These are phyloP conservation scores for Lophius americanus DNA, from an alignment of 2,797 vertebrate species.

Conservation along the genomic window DNA sequence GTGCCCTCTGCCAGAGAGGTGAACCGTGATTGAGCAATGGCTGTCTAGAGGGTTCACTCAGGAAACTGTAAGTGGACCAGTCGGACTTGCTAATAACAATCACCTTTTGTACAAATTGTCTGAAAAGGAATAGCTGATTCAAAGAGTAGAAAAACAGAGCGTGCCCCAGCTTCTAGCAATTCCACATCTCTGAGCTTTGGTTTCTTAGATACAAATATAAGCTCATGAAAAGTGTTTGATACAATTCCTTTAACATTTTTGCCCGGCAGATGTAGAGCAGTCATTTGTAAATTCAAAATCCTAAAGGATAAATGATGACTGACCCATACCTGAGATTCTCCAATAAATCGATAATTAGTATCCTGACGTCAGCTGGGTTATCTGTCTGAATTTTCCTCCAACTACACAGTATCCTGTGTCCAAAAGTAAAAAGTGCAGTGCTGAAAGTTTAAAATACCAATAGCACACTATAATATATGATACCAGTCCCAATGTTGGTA, in stretches of 20 bases:
- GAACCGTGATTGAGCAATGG: constrained; percentile 76
- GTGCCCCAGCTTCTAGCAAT: constrained; percentile 41
- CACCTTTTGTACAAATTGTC: constrained; percentile 71
- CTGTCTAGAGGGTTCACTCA: constrained; percentile 77
- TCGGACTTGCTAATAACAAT: constrained; percentile 69
- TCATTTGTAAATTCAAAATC: not conserved
- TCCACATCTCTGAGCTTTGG: constrained; percentile 13
- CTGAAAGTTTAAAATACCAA: not conserved
- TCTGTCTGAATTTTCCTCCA: constrained; percentile 7
- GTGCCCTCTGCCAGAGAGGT: constrained; percentile 75
- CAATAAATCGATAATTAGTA: constrained; percentile 18
- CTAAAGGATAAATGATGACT: not conserved
- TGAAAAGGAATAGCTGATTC: constrained; percentile 73
- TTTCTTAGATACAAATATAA: constrained; percentile 4
- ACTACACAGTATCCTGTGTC: constrained; percentile 13
- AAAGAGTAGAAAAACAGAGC: constrained; percentile 38
- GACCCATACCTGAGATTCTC: constrained; percentile 13
- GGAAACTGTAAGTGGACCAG: constrained; percentile 72
- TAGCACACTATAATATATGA: too few relatives aligned
- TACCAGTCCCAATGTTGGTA: too few relatives aligned
- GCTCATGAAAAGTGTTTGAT: not conserved
- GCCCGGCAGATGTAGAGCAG: not conserved
- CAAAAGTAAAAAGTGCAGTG: not conserved
- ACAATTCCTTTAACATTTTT: not conserved
- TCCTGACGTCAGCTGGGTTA: not conserved